Base-by-base conservation (phyloP, 2,888 invertebrate genomes). In the Ecdyonurus torrentis region DNA sequence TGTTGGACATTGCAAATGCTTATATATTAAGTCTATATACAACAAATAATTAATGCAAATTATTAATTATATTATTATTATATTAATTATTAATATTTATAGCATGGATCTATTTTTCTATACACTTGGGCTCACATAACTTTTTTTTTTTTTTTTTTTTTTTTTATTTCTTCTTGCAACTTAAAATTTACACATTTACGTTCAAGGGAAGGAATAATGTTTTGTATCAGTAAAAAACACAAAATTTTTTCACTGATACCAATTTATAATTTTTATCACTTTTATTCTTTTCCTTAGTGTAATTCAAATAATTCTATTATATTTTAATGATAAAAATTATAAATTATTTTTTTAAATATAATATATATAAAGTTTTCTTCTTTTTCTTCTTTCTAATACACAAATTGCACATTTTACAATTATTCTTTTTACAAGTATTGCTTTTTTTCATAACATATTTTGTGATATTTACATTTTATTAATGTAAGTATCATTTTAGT, bases 1-100 rank as follows among this genome's bases (percentile, higher is more conserved):
- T 37, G 15, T 37, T 55, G 55, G 55, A 55, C 55, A 55, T 55
- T 55, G 55, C 55, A 55, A 55, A 55, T 55, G 55, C 55, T 55
- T 55, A 10, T 37, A 10, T 20, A 22, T 55, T 55, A 55, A n/a
- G 55, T 18, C 55, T 55, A 55, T 55, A 10, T 55, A 55, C 55
- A 55, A 55, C n/a, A n/a, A n/a, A n/a, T n/a, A n/a, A n/a, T n/a
- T 37, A 37, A 37, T 55, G 55, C 55, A 55, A 55, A 55, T 55
- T 55, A 55, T 55, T 7, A 55, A 22, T 55, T 55, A 22, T 18
- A n/a, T n/a, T n/a, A n/a, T n/a, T n/a, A n/a, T n/a, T n/a, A n/a
- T n/a, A n/a, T n/a, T n/a, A n/a, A n/a, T n/a, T n/a, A n/a, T n/a
- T n/a, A n/a, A n/a, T n/a, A n/a, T n/a, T n/a, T n/a, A 10, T 37